Percentiles rank a stretch among this genome's conserved stretches.
phyloP scores from a whole-genome alignment of 2,888 invertebrate species.

The Arenicola marina region DNA sequence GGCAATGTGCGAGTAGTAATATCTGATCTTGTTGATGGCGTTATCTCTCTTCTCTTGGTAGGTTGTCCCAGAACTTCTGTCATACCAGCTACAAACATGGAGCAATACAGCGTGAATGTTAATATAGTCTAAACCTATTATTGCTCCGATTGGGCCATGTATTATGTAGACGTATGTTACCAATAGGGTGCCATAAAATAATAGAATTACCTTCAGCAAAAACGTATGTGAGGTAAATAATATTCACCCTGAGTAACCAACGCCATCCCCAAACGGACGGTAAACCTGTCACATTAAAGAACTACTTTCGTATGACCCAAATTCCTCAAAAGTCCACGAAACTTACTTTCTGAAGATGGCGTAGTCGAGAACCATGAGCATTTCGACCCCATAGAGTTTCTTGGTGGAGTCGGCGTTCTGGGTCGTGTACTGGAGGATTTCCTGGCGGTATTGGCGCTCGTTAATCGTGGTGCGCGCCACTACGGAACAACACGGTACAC shows the following conservation, averaged over 20 bases:
- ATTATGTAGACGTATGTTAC: too few relatives aligned
- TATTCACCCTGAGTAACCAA: too few relatives aligned
- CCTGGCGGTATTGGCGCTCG: background rate
- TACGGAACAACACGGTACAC: too few relatives aligned
- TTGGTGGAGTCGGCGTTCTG: background rate
- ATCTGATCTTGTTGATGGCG: slow-evolving; percentile 24
- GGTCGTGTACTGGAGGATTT: slow-evolving; percentile 6
- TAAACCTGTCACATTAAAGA: too few relatives aligned
- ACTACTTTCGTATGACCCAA: background rate
- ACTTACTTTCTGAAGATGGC: slow-evolving; percentile 13
- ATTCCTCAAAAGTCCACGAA: background rate
- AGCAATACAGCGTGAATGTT: background rate
- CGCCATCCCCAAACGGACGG: too few relatives aligned
- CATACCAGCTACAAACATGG: slow-evolving; percentile 13
- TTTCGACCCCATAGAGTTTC: slow-evolving; percentile 8
- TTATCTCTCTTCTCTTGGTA: slow-evolving; percentile 6
- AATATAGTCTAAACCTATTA: background rate
- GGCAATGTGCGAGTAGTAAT: slow-evolving; percentile 26
- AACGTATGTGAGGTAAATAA: too few relatives aligned
- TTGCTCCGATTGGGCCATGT: background rate
- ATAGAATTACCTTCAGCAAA: too few relatives aligned
- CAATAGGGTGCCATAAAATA: too few relatives aligned
- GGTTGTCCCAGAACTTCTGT: slow-evolving; percentile 2
- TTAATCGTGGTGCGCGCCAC: too few relatives aligned
- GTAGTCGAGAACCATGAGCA: slow-evolving; percentile 10